Conservation (phyloP, 2,888 invertebrate genomes). For the Bimastos eiseni region DNA sequence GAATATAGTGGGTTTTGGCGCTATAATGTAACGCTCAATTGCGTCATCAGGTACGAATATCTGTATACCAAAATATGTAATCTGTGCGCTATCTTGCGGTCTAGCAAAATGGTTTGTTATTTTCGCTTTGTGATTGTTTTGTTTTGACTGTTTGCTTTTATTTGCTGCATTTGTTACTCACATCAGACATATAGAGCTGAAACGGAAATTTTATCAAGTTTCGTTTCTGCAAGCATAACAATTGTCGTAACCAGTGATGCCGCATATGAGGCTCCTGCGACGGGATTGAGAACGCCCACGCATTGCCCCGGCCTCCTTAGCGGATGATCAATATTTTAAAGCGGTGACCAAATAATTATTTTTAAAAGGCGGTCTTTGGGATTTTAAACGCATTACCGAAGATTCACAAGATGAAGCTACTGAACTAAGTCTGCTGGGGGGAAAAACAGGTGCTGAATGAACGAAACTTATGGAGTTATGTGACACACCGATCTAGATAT, state of each 20-base stretch:
- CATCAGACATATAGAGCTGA: not conserved
- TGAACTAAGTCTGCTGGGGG: not conserved
- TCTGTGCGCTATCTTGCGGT: slow-evolving; percentile 13
- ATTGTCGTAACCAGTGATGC: slow-evolving; percentile 2
- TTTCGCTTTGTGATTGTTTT: not conserved
- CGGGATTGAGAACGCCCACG: not conserved
- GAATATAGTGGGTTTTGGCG: not conserved
- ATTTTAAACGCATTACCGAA: not conserved
- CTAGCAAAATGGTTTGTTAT: slow-evolving; percentile 13
- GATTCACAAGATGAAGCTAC: not conserved
- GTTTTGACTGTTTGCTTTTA: not conserved
- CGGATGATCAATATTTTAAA: not conserved
- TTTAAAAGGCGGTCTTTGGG: not conserved
- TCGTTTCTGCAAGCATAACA: not conserved
- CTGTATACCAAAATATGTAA: not conserved
- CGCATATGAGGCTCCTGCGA: not conserved
- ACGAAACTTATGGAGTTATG: not conserved
- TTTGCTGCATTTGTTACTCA: not conserved
- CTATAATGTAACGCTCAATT: not conserved
- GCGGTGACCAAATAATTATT: not conserved
- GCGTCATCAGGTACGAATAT: not conserved
- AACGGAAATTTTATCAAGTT: not conserved
- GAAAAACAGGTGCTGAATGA: not conserved
- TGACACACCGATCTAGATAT: not conserved
- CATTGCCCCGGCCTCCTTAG: not conserved